These are phyloP conservation scores for Entelurus aequoreus DNA, from an alignment of 2,113 vertebrate genomes.

Conservation along the genomic window DNA sequence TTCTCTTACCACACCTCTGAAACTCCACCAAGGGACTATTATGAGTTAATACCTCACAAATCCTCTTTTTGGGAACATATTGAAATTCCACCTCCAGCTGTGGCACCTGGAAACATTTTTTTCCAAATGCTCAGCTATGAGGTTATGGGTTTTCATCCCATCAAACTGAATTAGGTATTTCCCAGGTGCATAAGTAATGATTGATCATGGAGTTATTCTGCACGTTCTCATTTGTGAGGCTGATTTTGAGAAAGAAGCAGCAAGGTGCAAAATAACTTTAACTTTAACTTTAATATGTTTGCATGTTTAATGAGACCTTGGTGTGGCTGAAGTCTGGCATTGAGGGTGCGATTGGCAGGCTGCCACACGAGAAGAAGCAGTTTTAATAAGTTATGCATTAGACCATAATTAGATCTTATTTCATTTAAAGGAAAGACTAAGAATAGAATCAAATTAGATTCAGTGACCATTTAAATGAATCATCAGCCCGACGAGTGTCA, in stretches of 20 bases:
- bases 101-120: slow-evolving; percentile 8
- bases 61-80: slow-evolving; percentile 31
- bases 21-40: slow-evolving; percentile 16
- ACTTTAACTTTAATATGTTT: slow-evolving; percentile 43
- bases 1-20: slow-evolving; percentile 8
- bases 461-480: slow-evolving; percentile 69
- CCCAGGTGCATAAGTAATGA: slow-evolving; percentile 47
- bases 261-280: slow-evolving; percentile 55
- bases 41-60: slow-evolving; percentile 18
- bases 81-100: slow-evolving; percentile 22
- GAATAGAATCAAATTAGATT: slow-evolving; percentile 65
- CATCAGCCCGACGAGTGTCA: slow-evolving; percentile 50
- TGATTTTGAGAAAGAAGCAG: slow-evolving; percentile 36
- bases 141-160: slow-evolving; percentile 27
- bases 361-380: slow-evolving; percentile 53
- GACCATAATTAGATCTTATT: slow-evolving; percentile 69
- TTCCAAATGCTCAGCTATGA: slow-evolving; percentile 29
- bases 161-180: slow-evolving; percentile 52
- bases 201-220: slow-evolving; percentile 61
- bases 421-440: slow-evolving; percentile 62
- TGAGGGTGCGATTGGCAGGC: slow-evolving; percentile 62
- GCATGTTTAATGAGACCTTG: slow-evolving; percentile 59
- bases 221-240: slow-evolving; percentile 42
- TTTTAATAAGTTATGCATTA: slow-evolving; percentile 72
- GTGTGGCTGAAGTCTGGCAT: slow-evolving; percentile 33